These are phyloP conservation scores for Mastigias papua DNA, from an alignment of 30 jellyfish, hydroid and myxozoan species.

Conservation along the genomic window DNA sequence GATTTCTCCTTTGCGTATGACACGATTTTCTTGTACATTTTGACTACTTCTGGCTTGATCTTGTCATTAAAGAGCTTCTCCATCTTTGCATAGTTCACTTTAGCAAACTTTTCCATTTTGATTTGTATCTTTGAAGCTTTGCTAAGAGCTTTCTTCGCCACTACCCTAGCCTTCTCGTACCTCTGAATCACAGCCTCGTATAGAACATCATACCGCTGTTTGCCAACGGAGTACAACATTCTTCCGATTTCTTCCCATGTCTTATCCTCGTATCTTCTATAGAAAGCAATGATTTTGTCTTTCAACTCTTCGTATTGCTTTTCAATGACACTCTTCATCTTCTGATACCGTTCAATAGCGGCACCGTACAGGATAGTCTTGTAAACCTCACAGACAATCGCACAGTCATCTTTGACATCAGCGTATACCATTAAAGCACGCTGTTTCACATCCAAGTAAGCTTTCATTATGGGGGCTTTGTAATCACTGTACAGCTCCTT, in stretches of 20 bases:
- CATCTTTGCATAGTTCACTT: slow-evolving; percentile 8
- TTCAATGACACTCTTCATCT: slow-evolving; percentile 24
- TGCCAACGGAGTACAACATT: slow-evolving; percentile 26
- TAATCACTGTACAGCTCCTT: slow-evolving; percentile 36
- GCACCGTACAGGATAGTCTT: slow-evolving; percentile 58
- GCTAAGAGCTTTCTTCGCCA: not conserved
- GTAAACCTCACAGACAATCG: slow-evolving; percentile 66
- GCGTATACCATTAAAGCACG: slow-evolving; percentile 69
- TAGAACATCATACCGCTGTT: slow-evolving; percentile 14
- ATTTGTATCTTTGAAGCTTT: slow-evolving; percentile 3
- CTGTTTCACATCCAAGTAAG: slow-evolving; percentile 37
- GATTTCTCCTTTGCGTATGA: slow-evolving; percentile 22
- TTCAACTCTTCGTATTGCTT: slow-evolving; percentile 20
- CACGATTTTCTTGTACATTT: slow-evolving; percentile 52
- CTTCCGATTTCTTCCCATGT: slow-evolving; percentile 95
- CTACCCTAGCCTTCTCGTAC: slow-evolving; percentile 11
- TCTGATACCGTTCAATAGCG: slow-evolving; percentile 55
- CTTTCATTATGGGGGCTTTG: slow-evolving; percentile 51
- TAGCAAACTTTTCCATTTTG: slow-evolving; percentile 15
- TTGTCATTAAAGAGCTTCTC: slow-evolving; percentile 47
- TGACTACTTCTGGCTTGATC: slow-evolving; percentile 56
- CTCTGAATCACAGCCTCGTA: slow-evolving; percentile 21
- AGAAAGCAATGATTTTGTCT: slow-evolving; percentile 31
- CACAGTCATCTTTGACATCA: slow-evolving; percentile 80
- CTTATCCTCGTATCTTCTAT: slow-evolving; percentile 78